These are phyloP conservation scores for Brachionus plicatilis DNA, from an alignment of 1,140 invertebrate species.

Conservation along the genomic window DNA sequence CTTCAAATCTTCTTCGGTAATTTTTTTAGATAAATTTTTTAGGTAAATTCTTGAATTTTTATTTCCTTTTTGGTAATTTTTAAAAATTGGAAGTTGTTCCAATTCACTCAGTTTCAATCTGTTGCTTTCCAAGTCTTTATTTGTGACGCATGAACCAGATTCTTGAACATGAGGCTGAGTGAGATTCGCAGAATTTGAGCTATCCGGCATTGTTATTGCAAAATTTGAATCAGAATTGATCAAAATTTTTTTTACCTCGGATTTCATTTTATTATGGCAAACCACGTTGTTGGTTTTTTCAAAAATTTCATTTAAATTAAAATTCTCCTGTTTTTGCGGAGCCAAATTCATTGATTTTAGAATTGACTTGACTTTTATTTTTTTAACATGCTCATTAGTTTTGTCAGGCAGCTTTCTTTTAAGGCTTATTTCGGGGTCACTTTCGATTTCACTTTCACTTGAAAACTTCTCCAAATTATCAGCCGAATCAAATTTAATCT, in stretches of 20 bases:
- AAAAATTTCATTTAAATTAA: neutral
- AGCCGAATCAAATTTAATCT: neutral
- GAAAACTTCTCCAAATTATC: neutral
- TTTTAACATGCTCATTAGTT: neutral
- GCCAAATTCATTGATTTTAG: conserved; percentile 6
- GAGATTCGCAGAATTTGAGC: neutral
- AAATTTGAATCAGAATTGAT: neutral
- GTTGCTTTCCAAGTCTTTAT: conserved; percentile 60
- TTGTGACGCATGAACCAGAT: conserved; percentile 54
- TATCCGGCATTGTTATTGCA: neutral
- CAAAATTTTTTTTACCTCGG: neutral
- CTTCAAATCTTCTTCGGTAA: conserved; percentile 68
- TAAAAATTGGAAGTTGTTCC: conserved; percentile 71
- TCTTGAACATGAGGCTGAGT: neutral
- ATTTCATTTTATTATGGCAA: neutral
- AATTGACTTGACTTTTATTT: conserved; percentile 14
- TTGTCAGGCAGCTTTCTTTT: neutral
- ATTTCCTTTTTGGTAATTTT: conserved; percentile 75
- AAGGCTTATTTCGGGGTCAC: neutral
- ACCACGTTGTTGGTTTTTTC: neutral
- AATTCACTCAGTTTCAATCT: conserved; percentile 65
- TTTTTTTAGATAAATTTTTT: conserved; percentile 80
- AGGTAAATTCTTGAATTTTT: conserved; percentile 75
- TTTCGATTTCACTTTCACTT: conserved; percentile 25
- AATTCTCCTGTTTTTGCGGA: neutral